Percentiles rank a stretch among this genome's conserved stretches.
These are phyloP conservation scores for Malurus cyaneus DNA, from an alignment of 2,113 vertebrate genomes.

Conservation along the genomic window DNA sequence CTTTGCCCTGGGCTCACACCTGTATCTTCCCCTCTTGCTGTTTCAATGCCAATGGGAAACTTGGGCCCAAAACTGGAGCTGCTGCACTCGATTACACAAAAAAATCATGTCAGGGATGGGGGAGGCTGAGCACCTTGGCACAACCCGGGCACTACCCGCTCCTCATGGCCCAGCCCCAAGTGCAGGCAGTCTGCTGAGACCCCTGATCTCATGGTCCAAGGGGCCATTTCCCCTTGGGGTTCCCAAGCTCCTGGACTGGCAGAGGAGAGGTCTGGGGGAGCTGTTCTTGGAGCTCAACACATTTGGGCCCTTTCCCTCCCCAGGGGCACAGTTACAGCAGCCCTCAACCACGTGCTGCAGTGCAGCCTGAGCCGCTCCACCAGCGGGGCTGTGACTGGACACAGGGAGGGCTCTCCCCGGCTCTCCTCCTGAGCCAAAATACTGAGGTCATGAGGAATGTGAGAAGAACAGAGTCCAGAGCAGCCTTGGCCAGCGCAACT, in stretches of 20 bases:
- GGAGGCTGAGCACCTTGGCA: not conserved
- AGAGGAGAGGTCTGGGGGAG: not conserved
- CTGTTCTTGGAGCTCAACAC: not conserved
- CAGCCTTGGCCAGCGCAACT: not conserved
- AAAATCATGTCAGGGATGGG: not conserved
- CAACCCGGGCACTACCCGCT: not conserved
- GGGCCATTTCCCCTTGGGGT: accelerated
- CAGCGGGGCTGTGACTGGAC: accelerated
- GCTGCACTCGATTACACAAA: accelerated
- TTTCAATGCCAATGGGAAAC: not conserved
- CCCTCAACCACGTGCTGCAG: not conserved
- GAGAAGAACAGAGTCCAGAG: constrained; percentile 57
- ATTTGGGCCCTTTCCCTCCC: not conserved
- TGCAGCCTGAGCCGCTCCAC: not conserved
- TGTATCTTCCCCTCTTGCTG: not conserved
- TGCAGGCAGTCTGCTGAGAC: not conserved
- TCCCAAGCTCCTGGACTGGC: not conserved
- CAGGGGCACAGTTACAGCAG: not conserved
- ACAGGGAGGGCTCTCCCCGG: not conserved
- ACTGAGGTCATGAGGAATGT: constrained; percentile 57
- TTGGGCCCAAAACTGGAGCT: not conserved
- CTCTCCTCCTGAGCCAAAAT: constrained; percentile 2
- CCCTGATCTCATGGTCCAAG: not conserved
- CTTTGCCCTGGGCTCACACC: not conserved
- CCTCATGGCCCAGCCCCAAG: not conserved